phyloP scores from a whole-genome alignment of 1,140 invertebrate genomes.

The Drosophila albomicans region DNA sequence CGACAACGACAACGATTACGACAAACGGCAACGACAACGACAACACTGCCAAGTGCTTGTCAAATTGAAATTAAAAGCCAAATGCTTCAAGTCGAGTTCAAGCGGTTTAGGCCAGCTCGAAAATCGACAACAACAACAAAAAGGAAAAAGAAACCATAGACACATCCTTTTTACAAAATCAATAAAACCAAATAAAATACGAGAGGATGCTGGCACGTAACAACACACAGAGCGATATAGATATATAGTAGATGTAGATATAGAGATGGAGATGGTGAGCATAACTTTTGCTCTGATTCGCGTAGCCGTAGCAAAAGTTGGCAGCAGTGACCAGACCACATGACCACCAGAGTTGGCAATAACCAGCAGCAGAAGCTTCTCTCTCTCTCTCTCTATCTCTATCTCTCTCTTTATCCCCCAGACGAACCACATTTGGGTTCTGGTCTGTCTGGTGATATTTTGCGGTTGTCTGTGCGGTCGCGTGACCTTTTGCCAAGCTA shows the following conservation, averaged over 20 bases:
- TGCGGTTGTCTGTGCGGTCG: conserved; percentile 59
- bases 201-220: conserved; percentile 27
- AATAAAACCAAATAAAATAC: conserved; percentile 80
- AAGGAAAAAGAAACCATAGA: conserved; percentile 42
- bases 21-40: conserved; percentile 1
- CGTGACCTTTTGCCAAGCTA: conserved; percentile 62
- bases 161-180: conserved; percentile 70
- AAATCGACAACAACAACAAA: background rate
- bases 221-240: background rate
- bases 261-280: background rate
- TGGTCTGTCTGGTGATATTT: conserved; percentile 59
- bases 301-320: no score
- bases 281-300: conserved; percentile 53
- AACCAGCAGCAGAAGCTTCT: background rate
- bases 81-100: conserved; percentile 62
- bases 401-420: conserved; percentile 2
- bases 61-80: conserved; percentile 83
- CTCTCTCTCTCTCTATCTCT: background rate
- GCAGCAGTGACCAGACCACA: conserved; percentile 10
- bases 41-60: conserved; percentile 77
- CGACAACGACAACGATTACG: background rate
- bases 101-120: conserved; percentile 35
- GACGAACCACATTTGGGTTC: conserved; percentile 34
- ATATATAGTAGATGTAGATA: no score
- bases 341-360: conserved; percentile 28